A percentile compares a stretch with the other conserved stretches of the same genome.
Evolutionary conservation across 2,797 vertebrate species (phyloP).

Genomic region (Merluccius polli): DNA sequence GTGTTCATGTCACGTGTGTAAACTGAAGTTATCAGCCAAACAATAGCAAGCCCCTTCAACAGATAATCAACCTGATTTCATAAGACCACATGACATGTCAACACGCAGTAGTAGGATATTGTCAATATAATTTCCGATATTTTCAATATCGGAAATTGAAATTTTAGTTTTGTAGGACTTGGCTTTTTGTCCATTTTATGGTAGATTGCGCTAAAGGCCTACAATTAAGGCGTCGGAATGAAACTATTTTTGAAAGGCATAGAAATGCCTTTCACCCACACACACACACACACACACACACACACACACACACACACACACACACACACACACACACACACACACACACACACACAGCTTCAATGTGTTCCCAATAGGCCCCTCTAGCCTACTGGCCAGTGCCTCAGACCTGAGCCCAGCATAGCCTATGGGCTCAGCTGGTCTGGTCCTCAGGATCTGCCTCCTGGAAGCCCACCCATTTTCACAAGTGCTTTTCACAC

Average conservation of each 20-base stretch:
- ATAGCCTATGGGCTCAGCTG: neutral
- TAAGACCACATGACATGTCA: neutral
- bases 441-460: neutral
- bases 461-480: neutral
- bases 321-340: neutral
- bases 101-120: neutral
- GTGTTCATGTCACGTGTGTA: neutral
- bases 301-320: neutral
- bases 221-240: neutral
- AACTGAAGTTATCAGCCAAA: neutral
- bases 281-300: neutral
- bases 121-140: too few species aligned
- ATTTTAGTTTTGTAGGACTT: neutral
- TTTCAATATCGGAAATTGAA: neutral
- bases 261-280: neutral
- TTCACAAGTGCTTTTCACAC: neutral
- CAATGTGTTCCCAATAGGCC: too few species aligned
- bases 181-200: neutral
- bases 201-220: neutral
- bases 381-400: neutral
- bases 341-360: neutral
- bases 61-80: neutral
- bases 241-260: neutral
- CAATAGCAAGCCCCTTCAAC: neutral
- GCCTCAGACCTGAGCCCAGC: neutral